Evolutionary conservation across 2,113 vertebrate species (phyloP).

Genomic region (cat (Felis catus)): F.catus_Fca126_mat1.0 CM031419.1:187295001-187295500

Average conservation of each 20-base stretch:
- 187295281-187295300: not conserved
- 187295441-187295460: not conserved
- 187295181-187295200: not conserved
- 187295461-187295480: not conserved
- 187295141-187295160: not conserved
- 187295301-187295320: not conserved
- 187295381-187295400: not conserved
- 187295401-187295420: constrained; percentile 30
- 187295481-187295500: constrained; percentile 31
- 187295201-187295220: not conserved
- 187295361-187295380: not conserved
- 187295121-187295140: not conserved
- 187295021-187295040: not conserved
- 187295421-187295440: not conserved
- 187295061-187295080: not conserved
- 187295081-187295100: not conserved
- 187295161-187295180: not conserved
- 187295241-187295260: not conserved
- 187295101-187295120: not conserved
- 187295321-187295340: constrained; percentile 24
- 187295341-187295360: not conserved
- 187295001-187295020: not conserved
- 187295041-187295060: not conserved
- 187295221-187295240: not conserved
- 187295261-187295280: constrained; percentile 7